Percentiles rank a stretch among this genome's conserved stretches.
Evolutionary conservation across 1,140 invertebrate genomes (phyloP).

Genomic region (Neotoxoptera formosana): DNA sequence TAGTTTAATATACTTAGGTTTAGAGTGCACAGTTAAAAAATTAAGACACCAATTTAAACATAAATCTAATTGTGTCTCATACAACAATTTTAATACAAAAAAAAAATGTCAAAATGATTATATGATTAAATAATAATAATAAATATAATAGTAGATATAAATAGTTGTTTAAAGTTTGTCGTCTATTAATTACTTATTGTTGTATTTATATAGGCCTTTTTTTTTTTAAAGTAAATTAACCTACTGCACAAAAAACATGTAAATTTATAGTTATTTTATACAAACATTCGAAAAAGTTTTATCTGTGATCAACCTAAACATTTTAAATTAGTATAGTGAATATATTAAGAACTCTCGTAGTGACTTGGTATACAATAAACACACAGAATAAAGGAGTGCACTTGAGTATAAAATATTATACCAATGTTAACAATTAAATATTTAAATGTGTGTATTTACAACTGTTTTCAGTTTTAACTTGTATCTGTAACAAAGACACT

Average conservation of each 20-base stretch:
- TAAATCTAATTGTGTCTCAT: background rate
- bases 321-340: background rate
- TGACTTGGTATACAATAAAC: background rate
- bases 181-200: background rate
- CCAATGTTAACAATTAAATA: background rate
- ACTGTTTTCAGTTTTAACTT: background rate
- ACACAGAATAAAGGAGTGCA: background rate
- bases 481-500: background rate
- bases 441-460: background rate
- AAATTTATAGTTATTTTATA: background rate
- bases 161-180: background rate
- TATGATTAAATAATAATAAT: background rate
- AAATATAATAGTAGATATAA: background rate
- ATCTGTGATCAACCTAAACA: background rate
- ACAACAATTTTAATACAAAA: background rate
- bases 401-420: background rate
- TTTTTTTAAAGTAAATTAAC: background rate
- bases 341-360: background rate
- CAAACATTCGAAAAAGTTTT: background rate
- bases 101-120: too few species aligned
- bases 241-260: background rate
- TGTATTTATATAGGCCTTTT: background rate
- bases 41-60: background rate
- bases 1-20: background rate
- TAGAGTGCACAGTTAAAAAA: background rate